Percentiles rank a stretch among this genome's conserved stretches.
Conservation (phyloP, 2,888 invertebrate genomes). For the Patella depressa region DNA sequence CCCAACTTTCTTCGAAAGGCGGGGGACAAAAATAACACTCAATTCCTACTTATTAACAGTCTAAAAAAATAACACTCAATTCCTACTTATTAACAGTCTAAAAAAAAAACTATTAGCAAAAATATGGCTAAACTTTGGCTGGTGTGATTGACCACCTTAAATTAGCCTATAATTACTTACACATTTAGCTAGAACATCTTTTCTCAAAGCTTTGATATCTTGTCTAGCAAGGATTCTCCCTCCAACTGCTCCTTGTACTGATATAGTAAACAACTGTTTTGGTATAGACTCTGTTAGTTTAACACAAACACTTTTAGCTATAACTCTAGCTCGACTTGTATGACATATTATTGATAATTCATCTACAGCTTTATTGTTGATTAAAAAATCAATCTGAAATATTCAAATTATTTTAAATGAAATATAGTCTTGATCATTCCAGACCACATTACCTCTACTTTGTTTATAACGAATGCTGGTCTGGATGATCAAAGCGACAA, state of each 20-base stretch:
- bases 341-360: conserved; percentile 89
- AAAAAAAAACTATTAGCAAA: too few relatives aligned
- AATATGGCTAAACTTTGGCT: too few relatives aligned
- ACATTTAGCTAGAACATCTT: conserved; percentile 94
- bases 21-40: too few relatives aligned
- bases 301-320: conserved; percentile 75
- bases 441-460: neutral
- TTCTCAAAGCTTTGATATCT: conserved; percentile 87
- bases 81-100: too few relatives aligned
- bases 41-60: too few relatives aligned
- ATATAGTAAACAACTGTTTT: conserved; percentile 85
- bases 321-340: conserved; percentile 73
- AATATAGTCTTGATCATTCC: neutral
- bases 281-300: conserved; percentile 89
- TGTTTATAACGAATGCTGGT: neutral
- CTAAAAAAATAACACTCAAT: too few relatives aligned
- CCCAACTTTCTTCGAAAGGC: too few relatives aligned
- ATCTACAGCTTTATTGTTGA: conserved; percentile 87
- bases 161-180: conserved; percentile 74
- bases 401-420: neutral
- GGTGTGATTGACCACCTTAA: too few relatives aligned
- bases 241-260: conserved; percentile 87
- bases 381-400: conserved; percentile 80
- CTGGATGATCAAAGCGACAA: too few relatives aligned
- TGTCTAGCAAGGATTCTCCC: conserved; percentile 87